A percentile compares a stretch with the other conserved stretches of the same genome.
Conservation (phyloP, 2,888 invertebrate genomes). For the Prenolepis imparis region DNA sequence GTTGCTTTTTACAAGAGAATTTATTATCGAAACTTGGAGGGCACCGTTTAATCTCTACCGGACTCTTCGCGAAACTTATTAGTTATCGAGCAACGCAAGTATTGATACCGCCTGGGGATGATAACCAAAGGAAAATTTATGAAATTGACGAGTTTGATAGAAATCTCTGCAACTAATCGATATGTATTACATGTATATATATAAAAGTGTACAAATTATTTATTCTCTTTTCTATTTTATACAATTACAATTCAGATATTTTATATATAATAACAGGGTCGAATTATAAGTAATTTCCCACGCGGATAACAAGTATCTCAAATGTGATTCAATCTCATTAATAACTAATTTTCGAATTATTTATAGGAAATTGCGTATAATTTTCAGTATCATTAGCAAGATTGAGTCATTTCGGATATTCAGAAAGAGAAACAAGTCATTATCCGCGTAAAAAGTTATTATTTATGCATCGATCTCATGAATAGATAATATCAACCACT, state of each 20-base stretch:
- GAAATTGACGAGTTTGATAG: neutral
- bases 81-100: neutral
- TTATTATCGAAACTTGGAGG: constrained; percentile 31
- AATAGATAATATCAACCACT: neutral
- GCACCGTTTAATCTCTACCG: neutral
- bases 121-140: neutral
- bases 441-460: neutral
- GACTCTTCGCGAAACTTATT: constrained; percentile 1
- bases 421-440: neutral
- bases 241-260: neutral
- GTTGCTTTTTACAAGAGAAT: constrained; percentile 33
- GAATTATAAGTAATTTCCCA: neutral
- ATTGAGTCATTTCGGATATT: neutral
- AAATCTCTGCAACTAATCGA: neutral
- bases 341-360: neutral
- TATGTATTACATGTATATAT: neutral
- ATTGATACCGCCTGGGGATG: neutral
- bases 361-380: neutral
- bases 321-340: neutral
- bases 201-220: neutral
- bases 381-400: neutral
- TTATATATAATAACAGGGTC: neutral
- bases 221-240: neutral
- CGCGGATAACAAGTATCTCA: neutral
- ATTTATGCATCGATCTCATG: neutral